Evolutionary conservation across 2,888 invertebrate species (phyloP).

Genomic region (Monoplex corrugatus): DNA sequence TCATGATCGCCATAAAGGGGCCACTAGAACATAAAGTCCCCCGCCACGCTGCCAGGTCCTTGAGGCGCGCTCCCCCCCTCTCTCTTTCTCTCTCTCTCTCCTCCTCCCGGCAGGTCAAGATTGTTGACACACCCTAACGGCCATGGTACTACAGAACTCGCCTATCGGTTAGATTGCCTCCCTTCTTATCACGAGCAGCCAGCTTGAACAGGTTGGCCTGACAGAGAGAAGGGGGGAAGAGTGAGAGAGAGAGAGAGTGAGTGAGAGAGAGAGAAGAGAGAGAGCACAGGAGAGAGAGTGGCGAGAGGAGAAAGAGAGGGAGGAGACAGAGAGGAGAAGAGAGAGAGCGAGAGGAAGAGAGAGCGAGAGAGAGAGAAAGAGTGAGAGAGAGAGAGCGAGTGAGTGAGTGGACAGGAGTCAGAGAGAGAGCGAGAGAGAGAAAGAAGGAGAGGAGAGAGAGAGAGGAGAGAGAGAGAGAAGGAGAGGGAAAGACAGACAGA

Average conservation of each 20-base stretch:
- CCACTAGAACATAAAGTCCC: no score
- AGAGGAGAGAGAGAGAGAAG: no score
- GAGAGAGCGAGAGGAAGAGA: neutral
- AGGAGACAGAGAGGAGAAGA: neutral
- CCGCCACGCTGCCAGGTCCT: no score
- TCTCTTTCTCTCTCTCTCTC: neutral
- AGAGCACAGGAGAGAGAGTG: neutral
- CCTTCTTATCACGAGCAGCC: neutral
- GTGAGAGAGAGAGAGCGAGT: no score
- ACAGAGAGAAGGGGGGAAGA: neutral
- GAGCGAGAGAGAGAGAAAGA: no score
- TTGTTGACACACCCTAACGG: neutral
- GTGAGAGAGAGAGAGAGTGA: neutral
- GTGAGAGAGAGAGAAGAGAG: neutral
- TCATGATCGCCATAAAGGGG: no score
- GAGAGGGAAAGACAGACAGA: no score
- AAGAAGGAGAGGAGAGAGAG: no score
- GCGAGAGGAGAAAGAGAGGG: neutral
- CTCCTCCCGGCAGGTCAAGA: neutral
- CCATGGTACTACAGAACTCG: neutral
- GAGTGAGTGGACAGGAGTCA: no score
- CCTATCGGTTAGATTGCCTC: conserved; percentile 10
- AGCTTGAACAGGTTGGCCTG: no score
- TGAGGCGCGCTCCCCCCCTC: neutral
- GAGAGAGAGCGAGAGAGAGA: no score